Base-by-base conservation (phyloP, 2,797 vertebrate genomes). In the Aphelocoma californica region DNA sequence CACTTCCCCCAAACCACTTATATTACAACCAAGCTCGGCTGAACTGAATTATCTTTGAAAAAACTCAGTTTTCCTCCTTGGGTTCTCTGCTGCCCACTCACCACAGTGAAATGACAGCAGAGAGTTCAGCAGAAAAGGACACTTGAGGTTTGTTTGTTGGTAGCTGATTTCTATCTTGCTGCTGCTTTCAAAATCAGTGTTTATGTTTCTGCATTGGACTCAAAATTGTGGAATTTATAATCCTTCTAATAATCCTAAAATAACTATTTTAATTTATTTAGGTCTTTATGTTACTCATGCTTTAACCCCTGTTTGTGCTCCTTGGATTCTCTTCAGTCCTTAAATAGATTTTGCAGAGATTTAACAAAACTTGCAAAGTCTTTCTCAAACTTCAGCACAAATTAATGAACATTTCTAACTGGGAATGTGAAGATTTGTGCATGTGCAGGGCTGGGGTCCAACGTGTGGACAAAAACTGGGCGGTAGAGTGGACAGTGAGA, bases 401-500 rank as follows among this genome's bases (percentile, higher is more conserved):
- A 58, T 32, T 70, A 56, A 38, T 61, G 48, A 67, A 13, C 26
- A 45, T 47, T 38, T 67, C 70, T 67, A 7, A 70, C 72, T 36
- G 57, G 5, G 54, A 62, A 15, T 32, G 40, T 40, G 34, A 70
- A 53, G 61, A 15, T 31, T 11, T 0, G 7, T 56, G 51, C 34
- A 2, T 6, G 24, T 36, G 34, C 40, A 18, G 21, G 17, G 61
- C 78, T 90, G 8, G 3, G 56, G n/a, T 57, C 72, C 58, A 2
- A 18, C 14, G 6, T 9, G 14, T 74, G 86, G 72, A 31, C 78
- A 80, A 23, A 92, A 62, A 60, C 81, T 54, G 96, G 81, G 92
- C 89, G 67, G 1, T 32, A 4, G 89, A 45, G 66, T 96, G 96
- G 94, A 70, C 84, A 88, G 91, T 77, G 81, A 90, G 73, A 65